Base-by-base conservation (phyloP, 2,888 invertebrate genomes). In the Chymomyza amoena region DNA sequence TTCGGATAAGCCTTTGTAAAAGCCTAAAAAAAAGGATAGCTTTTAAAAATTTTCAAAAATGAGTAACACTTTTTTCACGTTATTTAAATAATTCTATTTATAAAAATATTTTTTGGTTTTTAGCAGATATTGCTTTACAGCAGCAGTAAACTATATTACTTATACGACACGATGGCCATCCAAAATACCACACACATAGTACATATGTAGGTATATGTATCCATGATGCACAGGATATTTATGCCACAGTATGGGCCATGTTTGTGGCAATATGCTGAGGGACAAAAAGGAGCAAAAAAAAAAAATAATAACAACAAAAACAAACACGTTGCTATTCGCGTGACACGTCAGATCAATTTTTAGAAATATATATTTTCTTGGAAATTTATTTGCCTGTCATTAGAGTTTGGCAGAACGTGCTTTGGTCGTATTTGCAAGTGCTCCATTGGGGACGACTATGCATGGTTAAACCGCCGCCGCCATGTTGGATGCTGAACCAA, bases 281-380 rank as follows among this genome's bases (percentile, higher is more conserved):
- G 32, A 32, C 7, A 32, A 7, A 0, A 32, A 32, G 56, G n/a
- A 56, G 56, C 18, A 20, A 6, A 39, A 61, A 60, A 4, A 60
- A n/a, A 32, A 59, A 39, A n/a, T n/a, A n/a, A n/a, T n/a, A n/a
- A n/a, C n/a, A n/a, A n/a, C n/a, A 5, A 32, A 32, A 54, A 16
- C 20, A 18, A 52, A 52, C 52, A 32, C 52, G 18, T 54, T 16
- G 54, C 54, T 63, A 32, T 71, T 88, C 89, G 89, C 89, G 89
- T 89, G 89, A 89, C 89, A 89, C 83, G 89, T 90, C 89, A 89
- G 88, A 81, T 89, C 89, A 90, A 89, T 89, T 89, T 90, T 85
- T 77, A 80, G 85, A 84, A 88, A 90, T 88, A 90, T 78, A 78
- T 89, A 89, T 89, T 83, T 89, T 84, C 87, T 85, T 81, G 77